phyloP scores from a whole-genome alignment of 1,140 invertebrate genomes.

The Drosophila pallidifrons region DNA sequence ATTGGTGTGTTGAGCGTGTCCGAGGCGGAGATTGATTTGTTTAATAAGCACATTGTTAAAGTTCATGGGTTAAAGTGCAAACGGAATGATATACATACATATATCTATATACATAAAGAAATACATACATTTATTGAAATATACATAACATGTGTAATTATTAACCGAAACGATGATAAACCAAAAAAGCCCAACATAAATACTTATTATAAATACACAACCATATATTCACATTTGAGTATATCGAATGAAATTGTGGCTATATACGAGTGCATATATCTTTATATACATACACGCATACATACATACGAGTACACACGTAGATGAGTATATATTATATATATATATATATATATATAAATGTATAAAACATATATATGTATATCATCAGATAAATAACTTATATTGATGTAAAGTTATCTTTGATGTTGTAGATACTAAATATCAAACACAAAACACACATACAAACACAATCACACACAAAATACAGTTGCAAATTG shows the following conservation, averaged over 20 bases:
- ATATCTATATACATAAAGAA: conserved; percentile 38
- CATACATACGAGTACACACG: conserved; percentile 28
- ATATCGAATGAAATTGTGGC: conserved; percentile 17
- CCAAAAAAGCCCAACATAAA: conserved; percentile 26
- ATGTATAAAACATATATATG: conserved; percentile 58
- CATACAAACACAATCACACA: background rate
- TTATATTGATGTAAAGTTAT: conserved; percentile 73
- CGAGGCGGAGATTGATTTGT: conserved; percentile 61
- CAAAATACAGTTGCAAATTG: conserved; percentile 36
- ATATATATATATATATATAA: conserved; percentile 37
- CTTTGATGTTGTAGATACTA: conserved; percentile 78
- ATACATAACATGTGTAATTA: conserved; percentile 60
- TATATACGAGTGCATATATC: conserved; percentile 56
- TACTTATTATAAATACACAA: conserved; percentile 35
- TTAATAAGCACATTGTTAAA: conserved; percentile 75
- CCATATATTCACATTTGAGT: conserved; percentile 21
- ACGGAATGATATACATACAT: conserved; percentile 56
- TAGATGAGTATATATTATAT: conserved; percentile 12
- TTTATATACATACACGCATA: conserved; percentile 51
- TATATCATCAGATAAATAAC: conserved; percentile 46
- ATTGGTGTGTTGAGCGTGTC: conserved; percentile 48
- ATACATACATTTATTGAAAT: conserved; percentile 54
- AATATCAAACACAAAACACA: conserved; percentile 2
- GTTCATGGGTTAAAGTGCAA: conserved; percentile 70
- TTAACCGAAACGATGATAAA: conserved; percentile 45